Percentiles rank a stretch among this genome's conserved stretches.
Evolutionary conservation across 2,797 vertebrate species (phyloP).

Genomic region (Crenichthys baileyi): DNA sequence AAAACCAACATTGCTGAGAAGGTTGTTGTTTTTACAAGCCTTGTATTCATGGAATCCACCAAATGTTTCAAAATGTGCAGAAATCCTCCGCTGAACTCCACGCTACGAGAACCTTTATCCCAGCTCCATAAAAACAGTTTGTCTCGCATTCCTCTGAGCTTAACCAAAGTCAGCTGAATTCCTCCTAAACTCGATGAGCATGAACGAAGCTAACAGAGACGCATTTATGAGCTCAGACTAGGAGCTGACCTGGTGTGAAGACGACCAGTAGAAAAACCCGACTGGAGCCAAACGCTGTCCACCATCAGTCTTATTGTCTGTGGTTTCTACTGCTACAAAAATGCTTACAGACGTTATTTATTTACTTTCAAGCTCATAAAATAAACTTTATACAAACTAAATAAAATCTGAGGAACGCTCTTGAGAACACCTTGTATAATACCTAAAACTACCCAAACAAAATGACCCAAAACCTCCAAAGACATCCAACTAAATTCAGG

Average conservation of each 20-base stretch:
- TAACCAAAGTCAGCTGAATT: conserved; percentile 43
- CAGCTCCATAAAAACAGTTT: conserved; percentile 6
- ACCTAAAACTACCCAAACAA: no score
- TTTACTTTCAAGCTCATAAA: background rate
- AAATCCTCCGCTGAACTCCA: background rate
- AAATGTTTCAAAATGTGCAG: background rate
- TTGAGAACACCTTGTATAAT: background rate
- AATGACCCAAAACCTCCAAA: background rate
- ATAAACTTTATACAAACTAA: background rate
- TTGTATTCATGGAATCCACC: background rate
- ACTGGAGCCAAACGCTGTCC: no score
- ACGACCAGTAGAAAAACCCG: background rate
- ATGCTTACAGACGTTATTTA: background rate
- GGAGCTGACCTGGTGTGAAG: conserved; percentile 9
- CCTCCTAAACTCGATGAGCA: conserved; percentile 24
- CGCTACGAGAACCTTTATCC: background rate
- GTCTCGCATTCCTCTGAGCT: conserved; percentile 20
- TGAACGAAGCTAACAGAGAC: conserved; percentile 16
- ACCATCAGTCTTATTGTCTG: no score
- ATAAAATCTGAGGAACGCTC: background rate
- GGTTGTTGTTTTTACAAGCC: background rate
- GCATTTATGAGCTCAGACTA: conserved; percentile 18
- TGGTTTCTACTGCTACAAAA: background rate
- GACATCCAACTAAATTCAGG: no score
- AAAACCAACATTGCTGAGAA: background rate